These are phyloP conservation scores for Rhabdophis nuchalis DNA, from an alignment of 2,797 vertebrate species.

Conservation along the genomic window DNA sequence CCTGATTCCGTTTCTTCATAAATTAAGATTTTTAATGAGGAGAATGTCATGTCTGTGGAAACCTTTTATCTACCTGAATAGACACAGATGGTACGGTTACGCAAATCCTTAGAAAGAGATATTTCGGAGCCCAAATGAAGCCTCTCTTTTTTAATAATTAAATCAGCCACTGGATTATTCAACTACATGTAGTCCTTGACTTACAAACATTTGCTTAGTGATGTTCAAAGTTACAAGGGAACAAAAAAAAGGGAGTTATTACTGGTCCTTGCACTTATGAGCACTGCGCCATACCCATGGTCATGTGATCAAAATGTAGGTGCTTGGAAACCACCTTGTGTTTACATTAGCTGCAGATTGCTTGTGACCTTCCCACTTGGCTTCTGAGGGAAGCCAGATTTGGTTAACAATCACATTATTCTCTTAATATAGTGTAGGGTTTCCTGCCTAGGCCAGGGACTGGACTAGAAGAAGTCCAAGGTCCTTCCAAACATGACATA, in stretches of 20 bases:
- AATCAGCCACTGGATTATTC: not conserved
- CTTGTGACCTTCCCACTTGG: not conserved
- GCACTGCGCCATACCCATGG: not conserved
- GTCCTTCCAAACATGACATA: too few relatives aligned
- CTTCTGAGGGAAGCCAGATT: not conserved
- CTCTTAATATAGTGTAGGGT: not conserved
- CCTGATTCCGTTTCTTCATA: not conserved
- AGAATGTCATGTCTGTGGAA: not conserved
- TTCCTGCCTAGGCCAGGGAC: too few relatives aligned
- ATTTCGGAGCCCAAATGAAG: not conserved
- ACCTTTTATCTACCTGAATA: not conserved
- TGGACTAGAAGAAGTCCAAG: too few relatives aligned
- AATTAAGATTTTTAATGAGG: not conserved
- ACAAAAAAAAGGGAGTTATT: not conserved
- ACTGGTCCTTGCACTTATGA: not conserved
- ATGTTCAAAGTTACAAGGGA: not conserved
- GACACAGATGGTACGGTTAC: not conserved
- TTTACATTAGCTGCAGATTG: not conserved
- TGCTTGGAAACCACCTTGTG: not conserved
- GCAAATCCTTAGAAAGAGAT: not conserved
- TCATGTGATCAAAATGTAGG: not conserved
- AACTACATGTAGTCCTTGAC: not conserved
- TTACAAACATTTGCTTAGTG: not conserved
- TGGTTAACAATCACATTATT: not conserved
- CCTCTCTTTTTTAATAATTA: not conserved